Evolutionary conservation across 2,113 vertebrate genomes (phyloP), one percentile per base, ranked within the genome.

Genomic region (Lucifuga dentata): DNA sequence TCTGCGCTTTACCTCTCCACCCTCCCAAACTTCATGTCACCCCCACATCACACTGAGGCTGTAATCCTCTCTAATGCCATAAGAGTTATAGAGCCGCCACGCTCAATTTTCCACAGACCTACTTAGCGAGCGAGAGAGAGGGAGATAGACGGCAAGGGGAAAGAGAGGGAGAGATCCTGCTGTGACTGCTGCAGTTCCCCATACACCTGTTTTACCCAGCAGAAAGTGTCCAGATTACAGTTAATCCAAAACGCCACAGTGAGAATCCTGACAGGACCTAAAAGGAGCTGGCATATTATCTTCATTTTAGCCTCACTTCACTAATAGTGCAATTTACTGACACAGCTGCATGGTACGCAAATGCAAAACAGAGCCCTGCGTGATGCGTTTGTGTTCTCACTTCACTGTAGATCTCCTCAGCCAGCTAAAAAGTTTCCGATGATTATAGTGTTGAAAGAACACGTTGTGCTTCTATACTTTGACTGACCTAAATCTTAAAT

Each of bases 221-320:
- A 21, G 16, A 67, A 52, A 68, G 58, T 58, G 68, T 84, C 73
- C 74, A 83, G 73, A 86, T 85, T 79, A 76, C 77, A 62, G 69
- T 56, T 86, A 80, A 89, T 86, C 86, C 79, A 70, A 74, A 81
- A 75, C 51, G 56, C 60, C 68, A 69, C 59, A 68, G 58, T 38
- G 50, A 67, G 43, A 62, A 65, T 83, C 68, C 68, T 49, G 73
- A 84, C 76, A 83, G 74, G 2, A 70, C 80, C 67, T 58, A 64
- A 53, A 52, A 77, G 52, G 60, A 60, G 77, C 5, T 43, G 74
- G 49, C 80, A 74, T 51, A 76, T 85, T 64, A 59, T 29, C 67
- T 76, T 49, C 21, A 20, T n/a, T 81, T 85, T 63, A 73, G 59
- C 74, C 65, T 40, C 59, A 41, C 70, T 63, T 64, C 64, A 16